Evolutionary conservation across 2,888 invertebrate species (phyloP).

Genomic region (Clusia tigrina): DNA sequence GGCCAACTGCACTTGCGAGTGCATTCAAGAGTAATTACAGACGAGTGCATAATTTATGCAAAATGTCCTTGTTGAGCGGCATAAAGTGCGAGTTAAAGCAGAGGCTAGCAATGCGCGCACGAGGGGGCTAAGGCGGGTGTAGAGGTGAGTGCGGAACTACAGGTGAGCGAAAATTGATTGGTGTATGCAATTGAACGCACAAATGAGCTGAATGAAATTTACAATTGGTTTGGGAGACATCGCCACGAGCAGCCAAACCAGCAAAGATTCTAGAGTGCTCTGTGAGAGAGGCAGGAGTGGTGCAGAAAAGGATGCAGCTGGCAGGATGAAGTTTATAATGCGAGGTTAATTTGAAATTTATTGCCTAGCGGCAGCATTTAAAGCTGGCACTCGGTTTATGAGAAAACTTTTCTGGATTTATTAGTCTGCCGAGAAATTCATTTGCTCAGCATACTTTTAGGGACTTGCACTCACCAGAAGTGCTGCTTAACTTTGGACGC

Average conservation of each 20-base stretch:
- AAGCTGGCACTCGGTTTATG: neutral
- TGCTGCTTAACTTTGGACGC: too few species aligned
- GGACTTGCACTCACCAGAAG: too few species aligned
- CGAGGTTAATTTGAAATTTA: constrained; percentile 33
- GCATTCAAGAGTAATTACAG: constrained; percentile 42
- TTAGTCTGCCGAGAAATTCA: neutral
- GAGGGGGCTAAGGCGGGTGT: neutral
- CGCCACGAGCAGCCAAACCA: constrained; percentile 8
- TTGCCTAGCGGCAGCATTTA: constrained; percentile 7
- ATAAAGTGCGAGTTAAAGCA: neutral
- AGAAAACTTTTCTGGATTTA: neutral
- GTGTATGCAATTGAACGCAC: constrained; percentile 21
- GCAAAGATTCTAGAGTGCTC: too few species aligned
- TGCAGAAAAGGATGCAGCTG: neutral
- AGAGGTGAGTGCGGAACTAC: too few species aligned
- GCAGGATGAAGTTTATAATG: constrained; percentile 11
- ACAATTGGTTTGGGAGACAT: constrained; percentile 35
- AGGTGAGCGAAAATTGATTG: constrained; percentile 30
- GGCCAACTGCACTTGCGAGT: constrained; percentile 18
- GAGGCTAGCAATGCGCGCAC: neutral
- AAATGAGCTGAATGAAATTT: constrained; percentile 41
- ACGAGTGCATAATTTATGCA: constrained; percentile 39
- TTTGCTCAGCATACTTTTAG: too few species aligned
- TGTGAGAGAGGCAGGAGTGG: neutral
- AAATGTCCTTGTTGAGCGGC: constrained; percentile 12